Base-by-base conservation (phyloP, 1,140 invertebrate species). In the Mya arenaria region DNA sequence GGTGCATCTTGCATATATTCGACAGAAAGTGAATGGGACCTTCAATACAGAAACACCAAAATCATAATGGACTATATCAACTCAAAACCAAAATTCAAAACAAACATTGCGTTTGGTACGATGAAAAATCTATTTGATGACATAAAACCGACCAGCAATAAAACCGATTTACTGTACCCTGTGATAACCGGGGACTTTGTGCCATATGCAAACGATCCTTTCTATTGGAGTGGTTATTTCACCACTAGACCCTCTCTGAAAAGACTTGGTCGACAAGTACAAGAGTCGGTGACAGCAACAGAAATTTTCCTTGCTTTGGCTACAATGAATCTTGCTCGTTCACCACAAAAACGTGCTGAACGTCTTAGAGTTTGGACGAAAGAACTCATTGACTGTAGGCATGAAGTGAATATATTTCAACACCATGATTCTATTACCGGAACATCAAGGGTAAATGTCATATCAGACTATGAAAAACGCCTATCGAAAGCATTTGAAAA, bases 1-100 rank as follows among this genome's bases (percentile, higher is more conserved):
- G 65, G 65, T 1, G 65, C 13, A 17, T 34, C 37, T 39, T 68
- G 37, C 17, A 36, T 34, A 23, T 68, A 68, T 30, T 19, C 36
- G 15, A 41, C 65, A 48, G 37, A 17, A 13, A 44, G 25, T 28
- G 65, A 68, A 1, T 68, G 65, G 65, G 65, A 68, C 25, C 19
- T 19, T 15, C 65, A 68, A 34, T 44, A 68, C 28, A 3, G 10
- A 23, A 68, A 41, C n/a, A 68, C 41, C 17, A 68, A 68, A 25
- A 68, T 5, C n/a, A 30, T 68, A 15, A 68, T 68, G 65, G 15
- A 68, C 19, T 68, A 25, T 30, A 68, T 68, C 17, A 68, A 68
- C 44, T 39, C 25, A 5, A 68, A 48, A 23, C n/a, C n/a, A 23
- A 34, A 68, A 48, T 39, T 3, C 30, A 39, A 17, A 68, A 68